Evolutionary conservation across 2,113 vertebrate species (phyloP), one percentile per base, ranked within the genome.

Genomic region (Octodon degus): DNA sequence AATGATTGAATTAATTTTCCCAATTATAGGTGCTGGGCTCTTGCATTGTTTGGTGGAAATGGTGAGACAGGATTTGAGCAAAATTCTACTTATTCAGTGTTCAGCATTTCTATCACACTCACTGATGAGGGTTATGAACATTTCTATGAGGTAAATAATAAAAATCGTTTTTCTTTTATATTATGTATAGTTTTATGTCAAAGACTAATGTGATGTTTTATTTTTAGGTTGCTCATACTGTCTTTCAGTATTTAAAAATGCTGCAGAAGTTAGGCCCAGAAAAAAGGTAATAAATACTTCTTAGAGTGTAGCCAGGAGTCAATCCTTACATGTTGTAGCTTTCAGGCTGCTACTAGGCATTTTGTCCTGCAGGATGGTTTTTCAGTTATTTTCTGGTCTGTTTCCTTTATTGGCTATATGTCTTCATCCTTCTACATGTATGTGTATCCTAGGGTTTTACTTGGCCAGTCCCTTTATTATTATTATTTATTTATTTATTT

Each of bases 191-290:
- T 16, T 80, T 93, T 80, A 77, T 97, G 76, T 37, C 63, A 87
- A 88, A 96, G 67, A 96, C 24, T 97, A 96, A 97, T 85, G 9
- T 53, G 19, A 53, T 97, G 86, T 97, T 95, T 95, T 97, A 37
- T 84, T 97, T 98, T 91, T 97, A 99, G 99, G 99, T 99, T 98
- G 99, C 99, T 95, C 98, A 99, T 27, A 96, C 99, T 87, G 99
- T 99, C 74, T 99, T 99, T 96, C 99, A 99, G 98, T 99, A 99
- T 60, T 98, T 99, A 98, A 99, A 99, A 98, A 99, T 99, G 99
- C 98, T 99, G 93, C 99, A 99, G 98, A 98, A 98, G 1, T 98
- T 99, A 43, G 99, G 99, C 68, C 99, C 99, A 79, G 99, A 99
- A 91, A 98, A 99, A 98, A 99, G 99, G 99, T 98, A 98, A 97